phyloP scores from a whole-genome alignment of 2,113 vertebrate genomes.

The Tor tambroides region DNA sequence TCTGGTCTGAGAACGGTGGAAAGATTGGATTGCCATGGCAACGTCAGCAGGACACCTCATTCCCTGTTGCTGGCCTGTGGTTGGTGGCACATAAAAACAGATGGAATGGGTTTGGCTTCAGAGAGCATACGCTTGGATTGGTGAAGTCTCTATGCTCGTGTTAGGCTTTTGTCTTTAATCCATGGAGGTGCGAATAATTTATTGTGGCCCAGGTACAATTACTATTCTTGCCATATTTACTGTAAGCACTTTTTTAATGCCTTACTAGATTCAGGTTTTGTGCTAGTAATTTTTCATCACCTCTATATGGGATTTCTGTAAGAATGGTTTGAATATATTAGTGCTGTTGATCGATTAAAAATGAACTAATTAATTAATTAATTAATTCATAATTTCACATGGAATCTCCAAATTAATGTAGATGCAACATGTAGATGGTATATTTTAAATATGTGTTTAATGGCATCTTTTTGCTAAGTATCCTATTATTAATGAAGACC shows the following conservation, averaged over 20 bases:
- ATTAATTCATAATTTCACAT: too few species aligned
- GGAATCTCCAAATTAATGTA: too few species aligned
- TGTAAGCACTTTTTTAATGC: not conserved
- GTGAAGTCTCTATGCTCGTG: slow-evolving; percentile 19
- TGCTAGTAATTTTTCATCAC: not conserved
- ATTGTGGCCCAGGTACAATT: slow-evolving; percentile 16
- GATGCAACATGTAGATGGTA: too few species aligned
- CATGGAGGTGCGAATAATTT: not conserved
- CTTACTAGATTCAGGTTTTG: not conserved
- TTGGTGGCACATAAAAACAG: slow-evolving; percentile 55
- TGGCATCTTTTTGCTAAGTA: too few species aligned
- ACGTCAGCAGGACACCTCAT: slow-evolving; percentile 57
- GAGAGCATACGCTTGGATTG: not conserved
- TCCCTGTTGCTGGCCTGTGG: slow-evolving; percentile 59
- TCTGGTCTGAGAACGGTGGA: slow-evolving; percentile 63
- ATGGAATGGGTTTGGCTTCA: slow-evolving; percentile 44
- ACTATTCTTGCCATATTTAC: not conserved
- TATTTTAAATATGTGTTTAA: too few species aligned
- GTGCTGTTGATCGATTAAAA: too few species aligned
- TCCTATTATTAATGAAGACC: too few species aligned
- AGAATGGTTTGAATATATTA: not conserved
- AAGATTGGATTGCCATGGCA: slow-evolving; percentile 67
- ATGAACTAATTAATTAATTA: too few species aligned
- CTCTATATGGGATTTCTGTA: not conserved
- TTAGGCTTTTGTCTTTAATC: slow-evolving; percentile 38